Evolutionary conservation across 1,140 invertebrate species (phyloP).

Genomic region (Drosophila kohkoa): DNA sequence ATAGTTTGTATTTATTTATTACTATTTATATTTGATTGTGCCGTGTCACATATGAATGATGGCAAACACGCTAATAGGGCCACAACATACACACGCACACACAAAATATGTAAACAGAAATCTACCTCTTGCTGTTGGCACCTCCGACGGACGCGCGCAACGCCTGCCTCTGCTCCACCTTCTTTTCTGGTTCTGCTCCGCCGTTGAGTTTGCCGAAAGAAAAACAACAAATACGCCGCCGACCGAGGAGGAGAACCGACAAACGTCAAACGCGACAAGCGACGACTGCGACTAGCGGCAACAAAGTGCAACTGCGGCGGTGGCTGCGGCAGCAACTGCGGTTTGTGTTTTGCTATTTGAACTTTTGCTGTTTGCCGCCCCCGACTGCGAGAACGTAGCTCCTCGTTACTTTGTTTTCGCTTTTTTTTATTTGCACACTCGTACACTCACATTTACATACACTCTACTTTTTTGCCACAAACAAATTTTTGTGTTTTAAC

Average conservation of each 20-base stretch:
- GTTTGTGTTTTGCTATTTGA: slow-evolving; percentile 32
- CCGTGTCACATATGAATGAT: slow-evolving; percentile 16
- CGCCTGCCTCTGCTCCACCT: slow-evolving; percentile 19
- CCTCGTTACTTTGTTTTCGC: slow-evolving; percentile 37
- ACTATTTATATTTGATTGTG: slow-evolving; percentile 19
- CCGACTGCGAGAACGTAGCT: slow-evolving; percentile 22
- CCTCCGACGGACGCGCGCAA: slow-evolving; percentile 46
- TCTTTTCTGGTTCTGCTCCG: no score
- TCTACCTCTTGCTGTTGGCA: slow-evolving; percentile 62
- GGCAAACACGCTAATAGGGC: slow-evolving; percentile 33
- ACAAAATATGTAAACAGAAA: slow-evolving; percentile 44
- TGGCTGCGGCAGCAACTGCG: slow-evolving; percentile 16
- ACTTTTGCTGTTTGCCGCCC: slow-evolving; percentile 47
- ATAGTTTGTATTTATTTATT: slow-evolving; percentile 22
- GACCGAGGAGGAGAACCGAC: slow-evolving; percentile 24
- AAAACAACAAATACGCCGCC: slow-evolving; percentile 51
- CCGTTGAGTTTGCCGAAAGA: slow-evolving; percentile 11
- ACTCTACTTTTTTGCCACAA: slow-evolving; percentile 48
- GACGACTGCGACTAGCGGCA: slow-evolving; percentile 24
- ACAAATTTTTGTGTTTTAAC: slow-evolving; percentile 48
- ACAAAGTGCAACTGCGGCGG: slow-evolving; percentile 59
- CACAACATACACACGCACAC: slow-evolving; percentile 33
- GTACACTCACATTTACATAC: slow-evolving; percentile 37
- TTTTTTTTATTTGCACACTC: slow-evolving; percentile 55
- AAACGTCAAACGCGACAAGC: slow-evolving; percentile 5